Percentiles rank a stretch among this genome's conserved stretches.
phyloP scores from a whole-genome alignment of 2,888 invertebrate genomes.

The Galeruca laticollis region DNA sequence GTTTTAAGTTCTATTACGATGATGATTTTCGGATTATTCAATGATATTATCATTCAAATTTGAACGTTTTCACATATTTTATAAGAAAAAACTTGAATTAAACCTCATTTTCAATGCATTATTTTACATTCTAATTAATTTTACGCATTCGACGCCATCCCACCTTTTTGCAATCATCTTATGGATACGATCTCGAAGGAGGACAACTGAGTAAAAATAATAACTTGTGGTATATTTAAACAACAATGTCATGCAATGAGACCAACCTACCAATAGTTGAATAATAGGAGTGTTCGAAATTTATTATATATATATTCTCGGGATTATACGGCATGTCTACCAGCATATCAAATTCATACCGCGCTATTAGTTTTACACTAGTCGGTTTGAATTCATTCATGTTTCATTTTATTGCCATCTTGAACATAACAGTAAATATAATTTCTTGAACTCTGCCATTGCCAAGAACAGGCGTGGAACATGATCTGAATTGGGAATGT shows the following conservation, averaged over 20 bases:
- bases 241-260: background rate
- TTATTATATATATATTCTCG: slow-evolving; percentile 7
- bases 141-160: background rate
- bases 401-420: slow-evolving; percentile 20
- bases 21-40: too few species aligned
- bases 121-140: too few species aligned
- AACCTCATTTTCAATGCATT: too few species aligned
- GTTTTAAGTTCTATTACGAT: background rate
- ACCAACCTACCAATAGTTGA: slow-evolving; percentile 5
- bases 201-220: background rate
- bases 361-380: slow-evolving; percentile 22
- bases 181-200: background rate
- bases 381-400: slow-evolving; percentile 29
- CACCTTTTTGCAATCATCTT: background rate
- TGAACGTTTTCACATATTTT: too few species aligned
- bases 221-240: background rate
- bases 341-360: slow-evolving; percentile 21
- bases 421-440: slow-evolving; percentile 24
- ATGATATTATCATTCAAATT: too few species aligned
- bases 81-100: too few species aligned
- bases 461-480: background rate
- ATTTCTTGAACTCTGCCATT: slow-evolving; percentile 15
- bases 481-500: background rate
- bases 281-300: slow-evolving; percentile 19
- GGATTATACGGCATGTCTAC: background rate